phyloP scores from a whole-genome alignment of 2,797 vertebrate genomes.

The Erithacus rubecula region DNA sequence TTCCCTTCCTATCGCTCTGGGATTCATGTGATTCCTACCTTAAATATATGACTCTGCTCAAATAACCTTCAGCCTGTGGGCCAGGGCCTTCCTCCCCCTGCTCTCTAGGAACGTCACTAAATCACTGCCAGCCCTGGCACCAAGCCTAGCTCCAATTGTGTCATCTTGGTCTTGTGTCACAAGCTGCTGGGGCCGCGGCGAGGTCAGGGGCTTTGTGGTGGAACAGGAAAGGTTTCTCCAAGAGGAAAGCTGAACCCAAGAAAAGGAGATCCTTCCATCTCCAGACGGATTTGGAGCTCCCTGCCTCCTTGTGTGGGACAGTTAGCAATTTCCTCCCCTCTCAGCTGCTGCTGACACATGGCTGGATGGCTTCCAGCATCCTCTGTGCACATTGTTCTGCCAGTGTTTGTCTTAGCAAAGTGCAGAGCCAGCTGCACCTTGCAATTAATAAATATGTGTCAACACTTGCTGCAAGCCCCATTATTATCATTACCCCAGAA shows the following conservation, averaged over 20 bases:
- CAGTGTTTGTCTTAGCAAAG: slow-evolving; percentile 65
- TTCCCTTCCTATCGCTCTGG: background rate
- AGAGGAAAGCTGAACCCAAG: background rate
- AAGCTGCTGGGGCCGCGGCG: fast-evolving
- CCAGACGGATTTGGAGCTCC: background rate
- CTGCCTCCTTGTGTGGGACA: background rate
- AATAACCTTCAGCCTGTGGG: slow-evolving; percentile 17
- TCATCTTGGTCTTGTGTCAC: slow-evolving; percentile 18
- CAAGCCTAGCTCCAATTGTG: background rate
- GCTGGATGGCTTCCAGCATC: slow-evolving; percentile 63
- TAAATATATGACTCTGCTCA: slow-evolving; percentile 23
- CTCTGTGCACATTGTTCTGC: slow-evolving; percentile 54
- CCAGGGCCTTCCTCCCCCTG: slow-evolving; percentile 9
- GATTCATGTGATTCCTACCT: background rate
- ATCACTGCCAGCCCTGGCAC: slow-evolving; percentile 44
- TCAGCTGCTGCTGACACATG: slow-evolving; percentile 58
- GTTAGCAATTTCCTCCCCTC: slow-evolving; percentile 42
- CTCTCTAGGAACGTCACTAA: slow-evolving; percentile 46
- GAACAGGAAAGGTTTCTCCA: background rate
- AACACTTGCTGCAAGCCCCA: slow-evolving; percentile 50
- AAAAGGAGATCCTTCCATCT: background rate
- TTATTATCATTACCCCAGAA: slow-evolving; percentile 60
- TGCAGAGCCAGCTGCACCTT: slow-evolving; percentile 66
- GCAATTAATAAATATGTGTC: slow-evolving; percentile 75
- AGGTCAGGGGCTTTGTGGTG: background rate